Conservation (phyloP, 2,113 vertebrate species). For the pig (Sus scrofa) region T2T-Sscrofa CM000815.6:130767501-130768000, state of each 20-base stretch:
- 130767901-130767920: not conserved
- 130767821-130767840: too few species aligned
- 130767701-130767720: too few species aligned
- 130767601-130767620: constrained; percentile 48
- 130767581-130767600: constrained; percentile 30
- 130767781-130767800: too few species aligned
- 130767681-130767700: too few species aligned
- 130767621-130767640: not conserved
- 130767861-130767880: constrained; percentile 3
- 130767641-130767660: not conserved
- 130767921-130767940: constrained; percentile 26
- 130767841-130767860: not conserved
- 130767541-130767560: not conserved
- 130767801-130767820: too few species aligned
- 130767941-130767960: not conserved
- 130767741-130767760: too few species aligned
- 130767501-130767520: not conserved
- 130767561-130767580: constrained; percentile 53
- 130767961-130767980: not conserved
- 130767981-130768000: constrained; percentile 10
- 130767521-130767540: not conserved
- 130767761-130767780: too few species aligned
- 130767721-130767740: too few species aligned
- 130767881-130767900: not conserved
- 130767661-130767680: not conserved